phyloP scores from a whole-genome alignment of 2,888 invertebrate species.

The Amaurobius ferox region DNA sequence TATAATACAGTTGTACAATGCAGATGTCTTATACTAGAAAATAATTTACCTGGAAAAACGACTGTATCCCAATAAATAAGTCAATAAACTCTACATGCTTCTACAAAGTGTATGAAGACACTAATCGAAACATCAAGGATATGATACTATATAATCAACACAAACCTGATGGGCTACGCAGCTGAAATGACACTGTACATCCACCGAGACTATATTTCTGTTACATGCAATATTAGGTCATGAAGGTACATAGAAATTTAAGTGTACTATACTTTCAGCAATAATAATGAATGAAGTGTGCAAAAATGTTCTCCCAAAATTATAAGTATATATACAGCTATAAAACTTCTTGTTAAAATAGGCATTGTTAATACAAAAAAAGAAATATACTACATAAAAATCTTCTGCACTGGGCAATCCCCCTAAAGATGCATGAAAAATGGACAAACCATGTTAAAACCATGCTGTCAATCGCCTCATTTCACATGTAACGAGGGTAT shows the following conservation, averaged over 20 bases:
- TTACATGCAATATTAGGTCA: slow-evolving; percentile 20
- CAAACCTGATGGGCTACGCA: slow-evolving; percentile 30
- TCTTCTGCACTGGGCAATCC: not conserved
- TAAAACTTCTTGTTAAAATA: slow-evolving; percentile 48
- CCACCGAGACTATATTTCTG: slow-evolving; percentile 36
- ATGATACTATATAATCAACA: slow-evolving; percentile 26
- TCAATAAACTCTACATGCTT: slow-evolving; percentile 5
- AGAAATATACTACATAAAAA: not conserved
- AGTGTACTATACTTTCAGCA: slow-evolving; percentile 20
- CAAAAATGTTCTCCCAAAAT: slow-evolving; percentile 37
- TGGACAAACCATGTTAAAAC: not conserved
- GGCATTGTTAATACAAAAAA: slow-evolving; percentile 29
- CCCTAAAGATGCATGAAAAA: not conserved
- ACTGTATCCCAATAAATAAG: slow-evolving; percentile 9
- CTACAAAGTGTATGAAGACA: slow-evolving; percentile 19
- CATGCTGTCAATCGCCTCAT: not conserved
- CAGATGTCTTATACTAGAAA: not conserved
- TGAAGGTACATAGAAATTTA: slow-evolving; percentile 27
- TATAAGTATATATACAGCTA: slow-evolving; percentile 61
- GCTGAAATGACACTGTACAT: slow-evolving; percentile 43
- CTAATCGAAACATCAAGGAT: slow-evolving; percentile 55
- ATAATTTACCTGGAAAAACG: not conserved
- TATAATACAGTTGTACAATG: not conserved
- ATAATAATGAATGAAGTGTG: slow-evolving; percentile 41
- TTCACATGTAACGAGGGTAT: not conserved